Conservation (phyloP, 2,113 vertebrate genomes). For the Cololabis saira region DNA sequence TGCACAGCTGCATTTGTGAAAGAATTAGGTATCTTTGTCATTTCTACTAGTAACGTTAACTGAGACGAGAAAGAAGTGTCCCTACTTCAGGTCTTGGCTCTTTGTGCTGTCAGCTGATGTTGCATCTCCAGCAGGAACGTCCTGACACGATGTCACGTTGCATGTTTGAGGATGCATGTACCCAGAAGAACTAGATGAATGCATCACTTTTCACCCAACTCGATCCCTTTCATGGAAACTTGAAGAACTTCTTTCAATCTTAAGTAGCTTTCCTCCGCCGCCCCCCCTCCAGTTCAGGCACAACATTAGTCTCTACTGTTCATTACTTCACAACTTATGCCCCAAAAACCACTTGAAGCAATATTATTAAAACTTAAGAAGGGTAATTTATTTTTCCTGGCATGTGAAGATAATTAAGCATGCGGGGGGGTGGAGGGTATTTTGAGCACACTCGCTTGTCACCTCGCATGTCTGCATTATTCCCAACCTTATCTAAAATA, state of each 20-base stretch:
- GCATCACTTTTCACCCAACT: too few relatives aligned
- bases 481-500: slow-evolving; percentile 52
- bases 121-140: background rate
- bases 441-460: slow-evolving; percentile 35
- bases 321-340: slow-evolving; percentile 50
- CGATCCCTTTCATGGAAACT: too few relatives aligned
- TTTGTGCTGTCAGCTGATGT: background rate
- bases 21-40: slow-evolving; percentile 5
- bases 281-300: background rate
- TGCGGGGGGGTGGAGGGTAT: slow-evolving; percentile 38
- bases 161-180: slow-evolving; percentile 8
- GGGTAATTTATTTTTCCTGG: slow-evolving; percentile 73
- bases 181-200: background rate
- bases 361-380: slow-evolving; percentile 66
- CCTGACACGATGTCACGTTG: slow-evolving; percentile 7
- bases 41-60: background rate
- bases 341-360: slow-evolving; percentile 42
- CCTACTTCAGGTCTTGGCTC: too few relatives aligned
- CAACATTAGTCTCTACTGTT: slow-evolving; percentile 31
- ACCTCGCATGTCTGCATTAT: slow-evolving; percentile 38
- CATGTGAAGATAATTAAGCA: slow-evolving; percentile 68
- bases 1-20: background rate
- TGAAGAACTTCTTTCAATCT: background rate
- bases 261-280: background rate
- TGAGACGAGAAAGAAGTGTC: slow-evolving; percentile 3